Evolutionary conservation across 2,888 invertebrate genomes (phyloP), one percentile per base, ranked within the genome.

Genomic region (Dyspetes luteomarginatus): DNA sequence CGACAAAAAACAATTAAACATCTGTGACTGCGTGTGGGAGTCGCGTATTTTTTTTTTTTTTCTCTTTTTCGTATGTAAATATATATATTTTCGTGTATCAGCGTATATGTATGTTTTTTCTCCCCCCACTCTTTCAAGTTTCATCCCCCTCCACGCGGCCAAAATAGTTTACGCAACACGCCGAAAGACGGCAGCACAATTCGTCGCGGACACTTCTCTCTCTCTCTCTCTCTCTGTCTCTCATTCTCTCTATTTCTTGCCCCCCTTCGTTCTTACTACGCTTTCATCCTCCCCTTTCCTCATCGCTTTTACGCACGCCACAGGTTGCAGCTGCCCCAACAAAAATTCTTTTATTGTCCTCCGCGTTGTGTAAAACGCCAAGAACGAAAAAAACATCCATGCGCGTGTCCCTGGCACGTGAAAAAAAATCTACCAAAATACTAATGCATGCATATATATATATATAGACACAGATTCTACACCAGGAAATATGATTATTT

Each of bases 241-340:
- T 17, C 19, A 5, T 17, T 48, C 48, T 3, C 55, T 55, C 12
- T 9, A n/a, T 3, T 15, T 45, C 22, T 12, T 50, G n/a, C 3
- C 36, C n/a, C 4, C 17, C 24, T 22, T 24, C 15, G 48, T 48
- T 41, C 62, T 50, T 75, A 71, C 78, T 69, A 82, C 72, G 62
- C 65, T 64, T 50, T 74, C 71, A 48, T 45, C 62, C 17, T 50
- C 30, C 77, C 77, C 77, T 60, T 45, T 74, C 71, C 58, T 30
- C 62, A 28, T 50, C 30, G 75, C 74, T 74, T 60, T 45, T 77
- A 72, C 83, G 72, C 82, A 82, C 81, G 84, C 84, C 82, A 85
- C 85, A 85, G 84, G 85, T 86, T 89, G 89, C 86, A 85, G 86
- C 86, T 86, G 86, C 86, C 86, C 85, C 84, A 84, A 85, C 85